These are phyloP conservation scores for Chrysina gloriosa DNA, from an alignment of 2,888 invertebrate species.

Conservation along the genomic window DNA sequence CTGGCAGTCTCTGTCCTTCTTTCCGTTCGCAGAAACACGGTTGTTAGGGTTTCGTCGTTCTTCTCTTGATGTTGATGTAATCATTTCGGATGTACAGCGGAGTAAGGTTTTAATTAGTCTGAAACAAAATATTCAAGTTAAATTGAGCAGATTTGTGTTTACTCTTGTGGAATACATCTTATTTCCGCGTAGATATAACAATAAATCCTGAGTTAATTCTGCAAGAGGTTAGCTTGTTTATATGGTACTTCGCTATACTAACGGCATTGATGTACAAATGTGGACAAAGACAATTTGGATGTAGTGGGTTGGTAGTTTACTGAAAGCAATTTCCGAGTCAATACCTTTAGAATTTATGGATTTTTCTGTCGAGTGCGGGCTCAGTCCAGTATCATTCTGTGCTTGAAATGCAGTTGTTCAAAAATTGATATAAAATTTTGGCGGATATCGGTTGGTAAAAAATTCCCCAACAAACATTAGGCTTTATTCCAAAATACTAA, in stretches of 20 bases:
- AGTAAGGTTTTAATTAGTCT: conserved; percentile 36
- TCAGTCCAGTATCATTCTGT: too few species aligned
- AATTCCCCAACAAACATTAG: too few species aligned
- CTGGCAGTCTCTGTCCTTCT: conserved; percentile 21
- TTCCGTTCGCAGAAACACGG: conserved; percentile 20
- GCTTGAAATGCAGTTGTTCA: too few species aligned
- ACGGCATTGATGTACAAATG: not conserved
- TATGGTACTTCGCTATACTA: not conserved
- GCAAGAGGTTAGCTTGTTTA: not conserved
- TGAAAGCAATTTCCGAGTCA: too few species aligned
- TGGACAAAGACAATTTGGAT: not conserved
- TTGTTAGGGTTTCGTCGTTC: conserved; percentile 10
- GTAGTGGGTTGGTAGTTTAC: too few species aligned
- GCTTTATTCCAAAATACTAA: too few species aligned
- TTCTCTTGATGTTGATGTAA: conserved; percentile 14
- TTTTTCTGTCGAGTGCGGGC: too few species aligned
- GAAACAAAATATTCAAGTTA: conserved; percentile 33
- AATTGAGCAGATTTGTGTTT: conserved; percentile 23
- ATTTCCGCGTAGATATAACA: not conserved
- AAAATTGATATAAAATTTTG: too few species aligned
- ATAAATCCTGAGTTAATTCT: not conserved
- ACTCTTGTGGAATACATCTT: not conserved
- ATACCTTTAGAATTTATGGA: too few species aligned
- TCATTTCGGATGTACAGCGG: conserved; percentile 20
- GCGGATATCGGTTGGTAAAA: too few species aligned